phyloP scores from a whole-genome alignment of 1,140 invertebrate genomes.

The Caerostris extrusa region DNA sequence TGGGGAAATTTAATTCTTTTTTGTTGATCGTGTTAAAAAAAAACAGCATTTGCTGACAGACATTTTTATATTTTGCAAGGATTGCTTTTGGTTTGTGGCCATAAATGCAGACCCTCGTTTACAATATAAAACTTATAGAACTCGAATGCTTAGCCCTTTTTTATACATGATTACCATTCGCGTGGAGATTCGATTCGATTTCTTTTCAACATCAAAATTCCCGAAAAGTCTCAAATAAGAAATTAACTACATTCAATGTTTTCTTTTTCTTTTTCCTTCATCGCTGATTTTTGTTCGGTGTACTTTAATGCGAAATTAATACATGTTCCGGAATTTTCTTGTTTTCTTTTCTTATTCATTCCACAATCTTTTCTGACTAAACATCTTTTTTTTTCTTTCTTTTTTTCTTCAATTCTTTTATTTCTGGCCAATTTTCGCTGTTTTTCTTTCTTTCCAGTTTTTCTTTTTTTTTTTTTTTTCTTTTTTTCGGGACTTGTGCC shows the following conservation, averaged over 20 bases:
- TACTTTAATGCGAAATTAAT: conserved; percentile 50
- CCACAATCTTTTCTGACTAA: neutral
- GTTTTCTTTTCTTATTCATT: neutral
- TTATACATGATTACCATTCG: neutral
- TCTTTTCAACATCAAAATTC: neutral
- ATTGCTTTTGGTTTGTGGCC: no score
- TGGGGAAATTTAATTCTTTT: no score
- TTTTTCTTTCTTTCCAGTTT: neutral
- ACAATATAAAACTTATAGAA: neutral
- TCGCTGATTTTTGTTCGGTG: conserved; percentile 5
- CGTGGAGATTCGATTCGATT: neutral
- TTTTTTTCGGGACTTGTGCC: conserved; percentile 18
- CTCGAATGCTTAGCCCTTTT: neutral
- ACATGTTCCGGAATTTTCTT: neutral
- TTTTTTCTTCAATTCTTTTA: neutral
- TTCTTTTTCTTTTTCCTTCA: neutral
- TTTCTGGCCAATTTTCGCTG: neutral
- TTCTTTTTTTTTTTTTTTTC: neutral
- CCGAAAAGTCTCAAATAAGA: neutral
- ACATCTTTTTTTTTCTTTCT: neutral
- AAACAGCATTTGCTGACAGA: no score
- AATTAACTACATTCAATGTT: conserved; percentile 15
- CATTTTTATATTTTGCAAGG: no score
- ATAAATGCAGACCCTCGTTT: no score
- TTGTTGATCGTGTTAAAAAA: no score